phyloP scores from a whole-genome alignment of 2,888 invertebrate species.

The Papilio demoleus region DNA sequence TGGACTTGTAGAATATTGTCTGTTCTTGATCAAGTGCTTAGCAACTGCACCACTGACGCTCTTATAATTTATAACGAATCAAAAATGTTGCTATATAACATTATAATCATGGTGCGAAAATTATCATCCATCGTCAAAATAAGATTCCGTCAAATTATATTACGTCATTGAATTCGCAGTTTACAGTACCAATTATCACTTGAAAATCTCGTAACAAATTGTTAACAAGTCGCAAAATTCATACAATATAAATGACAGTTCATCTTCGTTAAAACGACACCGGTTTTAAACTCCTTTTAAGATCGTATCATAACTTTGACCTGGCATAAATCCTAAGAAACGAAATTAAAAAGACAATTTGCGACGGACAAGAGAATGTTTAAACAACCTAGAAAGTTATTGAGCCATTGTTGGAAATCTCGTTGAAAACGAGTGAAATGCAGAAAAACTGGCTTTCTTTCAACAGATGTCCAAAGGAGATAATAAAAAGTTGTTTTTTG shows the following conservation, averaged over 20 bases:
- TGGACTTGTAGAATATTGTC: too few species aligned
- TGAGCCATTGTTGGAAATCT: slow-evolving; percentile 65
- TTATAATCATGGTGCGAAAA: too few species aligned
- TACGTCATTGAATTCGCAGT: slow-evolving; percentile 5
- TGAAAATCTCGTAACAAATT: slow-evolving; percentile 57
- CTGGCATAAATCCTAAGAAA: slow-evolving; percentile 53
- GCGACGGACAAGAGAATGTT: slow-evolving; percentile 62
- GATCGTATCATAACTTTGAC: slow-evolving; percentile 52
- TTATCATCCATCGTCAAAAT: neutral
- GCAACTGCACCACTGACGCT: too few species aligned
- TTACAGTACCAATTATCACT: slow-evolving; percentile 43
- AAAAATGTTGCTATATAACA: too few species aligned
- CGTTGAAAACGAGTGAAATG: slow-evolving; percentile 69
- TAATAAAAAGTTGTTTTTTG: slow-evolving; percentile 65
- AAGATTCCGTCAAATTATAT: neutral
- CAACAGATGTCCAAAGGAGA: slow-evolving; percentile 67
- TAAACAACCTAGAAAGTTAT: slow-evolving; percentile 72
- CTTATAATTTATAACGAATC: too few species aligned
- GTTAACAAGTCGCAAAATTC: slow-evolving; percentile 57
- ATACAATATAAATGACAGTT: slow-evolving; percentile 47
- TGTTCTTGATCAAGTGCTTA: too few species aligned
- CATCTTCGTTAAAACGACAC: slow-evolving; percentile 43
- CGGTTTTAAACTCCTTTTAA: slow-evolving; percentile 42
- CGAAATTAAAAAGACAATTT: slow-evolving; percentile 50
- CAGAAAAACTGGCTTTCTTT: slow-evolving; percentile 70